Conservation (phyloP, 2,797 vertebrate species). For the Paramormyrops hopkinsi region DNA sequence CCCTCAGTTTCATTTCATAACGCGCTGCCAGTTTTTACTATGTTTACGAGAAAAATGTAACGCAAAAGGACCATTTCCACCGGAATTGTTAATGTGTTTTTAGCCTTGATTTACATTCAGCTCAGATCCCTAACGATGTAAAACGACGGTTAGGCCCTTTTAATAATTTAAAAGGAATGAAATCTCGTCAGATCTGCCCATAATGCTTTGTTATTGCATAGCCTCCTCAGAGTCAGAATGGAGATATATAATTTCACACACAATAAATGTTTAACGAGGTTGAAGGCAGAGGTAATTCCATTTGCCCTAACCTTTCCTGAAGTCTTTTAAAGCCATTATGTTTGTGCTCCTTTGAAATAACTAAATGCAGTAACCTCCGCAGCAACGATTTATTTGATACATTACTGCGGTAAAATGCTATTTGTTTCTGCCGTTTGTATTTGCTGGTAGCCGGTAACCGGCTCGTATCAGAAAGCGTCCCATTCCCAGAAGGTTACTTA, state of each 20-base stretch:
- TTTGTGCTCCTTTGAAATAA: conserved; percentile 41
- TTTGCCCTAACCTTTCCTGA: conserved; percentile 65
- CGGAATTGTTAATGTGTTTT: conserved; percentile 17
- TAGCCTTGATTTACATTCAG: conserved; percentile 59
- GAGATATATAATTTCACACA: conserved; percentile 63
- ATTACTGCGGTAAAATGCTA: neutral
- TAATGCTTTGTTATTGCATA: conserved; percentile 45
- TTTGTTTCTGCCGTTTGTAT: neutral
- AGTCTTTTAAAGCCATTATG: conserved; percentile 61
- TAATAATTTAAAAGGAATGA: conserved; percentile 66
- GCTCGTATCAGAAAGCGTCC: neutral
- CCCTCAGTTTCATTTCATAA: neutral
- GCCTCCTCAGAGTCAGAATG: conserved; percentile 51
- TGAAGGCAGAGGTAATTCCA: conserved; percentile 57
- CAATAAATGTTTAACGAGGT: conserved; percentile 65
- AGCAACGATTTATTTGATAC: neutral
- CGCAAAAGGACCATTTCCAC: neutral
- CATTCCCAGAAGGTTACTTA: neutral
- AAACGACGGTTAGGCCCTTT: neutral
- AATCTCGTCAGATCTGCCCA: conserved; percentile 64
- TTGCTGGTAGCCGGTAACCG: neutral
- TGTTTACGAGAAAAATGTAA: neutral
- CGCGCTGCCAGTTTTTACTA: neutral
- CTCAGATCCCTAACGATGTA: neutral
- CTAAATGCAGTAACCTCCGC: neutral